These are phyloP conservation scores for Mythimna lalbum DNA, from an alignment of 2,888 invertebrate species.

Conservation along the genomic window DNA sequence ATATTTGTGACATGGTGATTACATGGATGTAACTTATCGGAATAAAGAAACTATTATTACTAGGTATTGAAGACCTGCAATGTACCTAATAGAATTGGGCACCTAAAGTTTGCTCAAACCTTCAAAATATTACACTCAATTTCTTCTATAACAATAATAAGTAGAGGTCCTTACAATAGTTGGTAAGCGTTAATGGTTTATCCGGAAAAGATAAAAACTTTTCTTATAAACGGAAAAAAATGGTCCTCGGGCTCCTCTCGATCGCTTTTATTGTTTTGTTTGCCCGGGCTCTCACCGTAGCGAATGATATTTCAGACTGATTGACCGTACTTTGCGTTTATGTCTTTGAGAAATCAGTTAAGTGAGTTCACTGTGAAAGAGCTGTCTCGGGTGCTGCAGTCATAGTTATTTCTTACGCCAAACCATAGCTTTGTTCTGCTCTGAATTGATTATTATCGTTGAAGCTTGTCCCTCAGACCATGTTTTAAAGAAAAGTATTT, in stretches of 20 bases:
- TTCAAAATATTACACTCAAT: neutral
- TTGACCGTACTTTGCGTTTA: constrained; percentile 16
- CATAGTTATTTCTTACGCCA: neutral
- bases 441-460: constrained; percentile 1
- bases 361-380: neutral
- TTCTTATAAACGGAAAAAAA: constrained; percentile 38
- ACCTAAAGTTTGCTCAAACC: neutral
- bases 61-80: neutral
- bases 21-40: too few relatives aligned
- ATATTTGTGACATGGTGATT: too few relatives aligned
- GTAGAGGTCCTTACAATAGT: constrained; percentile 3
- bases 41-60: too few relatives aligned
- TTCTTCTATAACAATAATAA: neutral
- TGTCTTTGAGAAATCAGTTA: constrained; percentile 12
- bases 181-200: constrained; percentile 23
- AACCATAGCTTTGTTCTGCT: neutral
- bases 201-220: constrained; percentile 48
- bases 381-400: neutral
- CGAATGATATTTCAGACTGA: constrained; percentile 17
- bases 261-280: constrained; percentile 42
- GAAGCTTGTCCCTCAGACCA: too few relatives aligned
- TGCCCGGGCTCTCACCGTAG: constrained; percentile 1
- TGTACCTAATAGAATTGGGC: neutral
- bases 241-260: neutral
- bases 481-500: too few relatives aligned